Evolutionary conservation across 2,888 invertebrate species (phyloP), one percentile per base, ranked within the genome.

Genomic region (Caenorhabditis uteleia): DNA sequence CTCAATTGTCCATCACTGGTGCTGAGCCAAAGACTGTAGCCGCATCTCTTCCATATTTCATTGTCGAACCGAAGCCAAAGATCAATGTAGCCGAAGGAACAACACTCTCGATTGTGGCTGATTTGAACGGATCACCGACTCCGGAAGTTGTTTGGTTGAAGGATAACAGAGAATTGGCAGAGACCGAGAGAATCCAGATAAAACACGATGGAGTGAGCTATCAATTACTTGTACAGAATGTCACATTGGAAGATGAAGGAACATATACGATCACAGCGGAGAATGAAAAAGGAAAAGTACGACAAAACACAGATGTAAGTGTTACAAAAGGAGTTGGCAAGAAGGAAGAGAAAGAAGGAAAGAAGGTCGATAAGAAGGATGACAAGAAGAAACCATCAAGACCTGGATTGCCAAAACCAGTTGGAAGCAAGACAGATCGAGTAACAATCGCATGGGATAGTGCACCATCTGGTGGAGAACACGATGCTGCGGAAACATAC

Each of bases 41-140:
- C 1, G 49, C 61, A 20, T 64, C 65, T 16, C 59, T 71, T 12
- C 74, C 77, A 12, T 61, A 57, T 16, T 77, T 78, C 45, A 58
- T 68, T 18, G 60, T 68, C 14, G 65, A 64, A 27, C 77, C 75
- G 18, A 71, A 72, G 33, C 56, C 67, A 4, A 70, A 68, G 45
- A 68, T 72, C 43, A 51, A 56, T n/a, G 74, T 78, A 8, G 58
- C 68, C n/a, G 77, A 78, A 54, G 76, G 76, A 27, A 48, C 61
- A 4, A 56, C 45, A 7, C 65, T 78, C 40, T 46, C 48, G 8
- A 68, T 77, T 47, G 42, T 46, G 21, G 65, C 70, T 45, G 76
- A 76, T 48, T 54, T 77, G 46, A 62, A 61, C 49, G 77, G 77
- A 50, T 44, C 66, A 20, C 77, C 77, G 3, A 40, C 36, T 23